Evolutionary conservation across 2,888 invertebrate species (phyloP).

Genomic region (Hesperia comma): DNA sequence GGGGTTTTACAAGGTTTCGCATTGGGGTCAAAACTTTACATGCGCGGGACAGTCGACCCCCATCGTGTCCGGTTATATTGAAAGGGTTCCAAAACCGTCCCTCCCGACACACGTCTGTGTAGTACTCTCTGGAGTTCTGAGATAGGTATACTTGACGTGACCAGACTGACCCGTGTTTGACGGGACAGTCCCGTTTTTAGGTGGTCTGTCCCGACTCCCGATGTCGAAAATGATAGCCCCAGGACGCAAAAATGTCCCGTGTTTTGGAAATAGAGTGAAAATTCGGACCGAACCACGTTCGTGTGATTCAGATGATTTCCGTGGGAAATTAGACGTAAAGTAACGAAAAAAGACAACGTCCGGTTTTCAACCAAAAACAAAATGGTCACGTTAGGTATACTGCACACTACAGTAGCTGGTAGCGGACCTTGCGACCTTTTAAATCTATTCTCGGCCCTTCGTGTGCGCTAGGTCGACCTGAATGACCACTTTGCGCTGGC

Average conservation of each 20-base stretch:
- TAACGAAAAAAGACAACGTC: too few relatives aligned
- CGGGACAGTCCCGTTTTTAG: too few relatives aligned
- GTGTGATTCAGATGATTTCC: too few relatives aligned
- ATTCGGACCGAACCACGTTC: too few relatives aligned
- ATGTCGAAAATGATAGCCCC: too few relatives aligned
- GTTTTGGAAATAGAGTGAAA: too few relatives aligned
- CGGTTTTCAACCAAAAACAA: too few relatives aligned
- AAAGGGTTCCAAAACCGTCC: constrained; percentile 12
- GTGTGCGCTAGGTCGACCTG: constrained; percentile 34
- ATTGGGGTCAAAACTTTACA: constrained; percentile 33
- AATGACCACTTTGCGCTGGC: constrained; percentile 35
- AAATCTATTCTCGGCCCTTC: constrained; percentile 40
- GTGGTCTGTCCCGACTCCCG: too few relatives aligned
- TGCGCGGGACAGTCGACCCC: constrained; percentile 1
- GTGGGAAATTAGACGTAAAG: too few relatives aligned
- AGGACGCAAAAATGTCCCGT: too few relatives aligned
- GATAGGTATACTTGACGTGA: neutral
- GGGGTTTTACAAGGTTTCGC: constrained; percentile 32
- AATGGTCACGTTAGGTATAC: too few relatives aligned
- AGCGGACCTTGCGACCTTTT: constrained; percentile 40
- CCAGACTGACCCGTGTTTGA: too few relatives aligned
- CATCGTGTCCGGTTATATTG: constrained; percentile 8
- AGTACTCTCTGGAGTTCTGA: constrained; percentile 11
- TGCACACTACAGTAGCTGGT: constrained; percentile 10
- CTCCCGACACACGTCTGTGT: neutral